Percentiles rank a stretch among this genome's conserved stretches.
Evolutionary conservation across 2,797 vertebrate species (phyloP).

Genomic region (Manis pentadactyla): DNA sequence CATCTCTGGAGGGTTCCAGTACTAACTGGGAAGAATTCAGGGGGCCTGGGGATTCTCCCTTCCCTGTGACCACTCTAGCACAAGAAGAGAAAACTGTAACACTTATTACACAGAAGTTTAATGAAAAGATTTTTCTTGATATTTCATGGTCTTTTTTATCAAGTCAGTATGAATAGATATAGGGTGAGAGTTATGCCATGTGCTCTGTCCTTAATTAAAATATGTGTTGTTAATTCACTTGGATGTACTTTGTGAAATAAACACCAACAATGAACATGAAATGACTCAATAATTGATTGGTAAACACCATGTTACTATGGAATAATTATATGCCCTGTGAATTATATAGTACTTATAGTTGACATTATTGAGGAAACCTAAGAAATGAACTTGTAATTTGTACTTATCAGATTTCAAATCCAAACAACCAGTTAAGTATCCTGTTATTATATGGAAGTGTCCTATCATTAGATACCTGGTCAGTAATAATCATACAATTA

Average conservation of each 20-base stretch:
- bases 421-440: constrained; percentile 59
- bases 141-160: constrained; percentile 25
- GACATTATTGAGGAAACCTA: constrained; percentile 75
- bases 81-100: neutral
- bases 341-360: constrained; percentile 71
- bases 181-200: neutral
- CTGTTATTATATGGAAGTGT: constrained; percentile 69
- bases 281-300: constrained; percentile 73
- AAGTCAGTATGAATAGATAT: constrained; percentile 41
- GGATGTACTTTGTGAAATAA: constrained; percentile 69
- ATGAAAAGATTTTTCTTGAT: constrained; percentile 6
- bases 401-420: constrained; percentile 74
- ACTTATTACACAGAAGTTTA: neutral
- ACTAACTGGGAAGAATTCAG: neutral
- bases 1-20: neutral
- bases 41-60: neutral
- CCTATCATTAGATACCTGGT: constrained; percentile 74
- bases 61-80: neutral
- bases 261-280: constrained; percentile 72
- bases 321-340: constrained; percentile 75
- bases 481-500: constrained; percentile 66
- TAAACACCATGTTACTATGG: constrained; percentile 75
- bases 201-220: constrained; percentile 66
- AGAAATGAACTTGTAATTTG: constrained; percentile 75
- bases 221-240: constrained; percentile 27